Evolutionary conservation across 1,140 invertebrate genomes (phyloP), one percentile per base, ranked within the genome.

Genomic region (Colletes latitarsis): DNA sequence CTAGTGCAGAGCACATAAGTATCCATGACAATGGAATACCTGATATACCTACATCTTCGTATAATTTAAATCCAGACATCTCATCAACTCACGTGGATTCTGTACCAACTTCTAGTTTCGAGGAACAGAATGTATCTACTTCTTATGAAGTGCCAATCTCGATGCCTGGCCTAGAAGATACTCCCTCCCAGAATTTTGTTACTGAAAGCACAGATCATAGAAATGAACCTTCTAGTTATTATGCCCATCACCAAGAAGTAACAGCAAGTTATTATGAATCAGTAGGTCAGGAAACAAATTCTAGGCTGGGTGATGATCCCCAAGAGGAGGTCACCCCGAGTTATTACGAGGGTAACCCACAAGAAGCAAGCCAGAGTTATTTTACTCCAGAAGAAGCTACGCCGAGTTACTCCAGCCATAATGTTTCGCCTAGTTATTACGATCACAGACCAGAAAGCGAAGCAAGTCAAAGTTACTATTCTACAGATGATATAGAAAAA

Each of bases 1-100:
- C 92, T 0, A 93, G 90, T 73, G 89, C 82, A 30, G 92, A 93
- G 21, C 92, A 93, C 39, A 85, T 88, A 0, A 91, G 88, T 39
- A 92, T 93, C 67, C 92, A 93, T 63, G 90, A 93, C 68, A 93
- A 93, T 69, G 93, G 92, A 0, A 90, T 92, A 6, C 90, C 90
- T 4, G 92, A 93, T 77, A 93, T 93, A 74, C 90, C 93, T 3
- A 93, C 91, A 0, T 93, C 92, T 5, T 93, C 92, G 0, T 93
- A 93, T 64, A 92, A 89, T 70, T 58, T 93, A 0, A 93, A 92
- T 81, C 91, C 92, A 2, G 92, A 93, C 58, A 93, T 91, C 49
- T 92, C 89, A 41, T 93, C 93, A 1, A 90, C 90, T 6, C 89
- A 92, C 8, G 84, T 90, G 2, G 90, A 93, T 62, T 87, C 90